Percentiles rank a stretch among this genome's conserved stretches.
Evolutionary conservation across 2,113 vertebrate species (phyloP).

Genomic region (Pelvicachromis taeniatus): DNA sequence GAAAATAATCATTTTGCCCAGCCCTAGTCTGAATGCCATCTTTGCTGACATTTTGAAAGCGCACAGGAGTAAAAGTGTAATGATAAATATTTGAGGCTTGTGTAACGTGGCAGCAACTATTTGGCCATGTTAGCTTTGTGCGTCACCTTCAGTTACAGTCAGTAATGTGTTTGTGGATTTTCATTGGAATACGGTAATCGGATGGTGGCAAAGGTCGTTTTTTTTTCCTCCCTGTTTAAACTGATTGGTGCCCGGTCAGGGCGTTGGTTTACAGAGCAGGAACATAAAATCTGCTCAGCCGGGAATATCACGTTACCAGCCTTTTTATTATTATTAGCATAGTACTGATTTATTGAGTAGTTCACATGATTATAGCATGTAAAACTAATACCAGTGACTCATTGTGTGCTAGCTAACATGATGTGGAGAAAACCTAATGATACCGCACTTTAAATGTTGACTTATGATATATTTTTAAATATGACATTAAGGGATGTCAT

Average conservation of each 20-base stretch:
- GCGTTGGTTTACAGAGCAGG: not conserved
- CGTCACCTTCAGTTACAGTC: not conserved
- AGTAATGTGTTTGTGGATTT: not conserved
- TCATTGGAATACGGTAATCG: not conserved
- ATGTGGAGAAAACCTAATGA: not conserved
- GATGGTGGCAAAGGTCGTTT: not conserved
- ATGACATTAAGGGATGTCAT: not conserved
- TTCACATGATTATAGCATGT: not conserved
- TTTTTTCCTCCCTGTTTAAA: not conserved
- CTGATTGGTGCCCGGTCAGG: not conserved
- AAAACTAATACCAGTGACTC: not conserved
- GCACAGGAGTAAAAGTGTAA: not conserved
- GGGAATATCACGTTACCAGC: not conserved
- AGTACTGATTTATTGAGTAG: not conserved
- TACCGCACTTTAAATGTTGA: not conserved
- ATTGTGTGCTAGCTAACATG: not conserved
- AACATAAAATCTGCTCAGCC: not conserved
- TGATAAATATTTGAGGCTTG: not conserved
- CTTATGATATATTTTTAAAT: not conserved
- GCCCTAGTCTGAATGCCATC: not conserved
- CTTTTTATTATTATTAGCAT: not conserved
- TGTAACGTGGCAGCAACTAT: not conserved
- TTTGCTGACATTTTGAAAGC: slow-evolving; percentile 33
- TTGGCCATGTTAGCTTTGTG: not conserved
- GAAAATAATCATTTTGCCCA: no score